phyloP scores from a whole-genome alignment of 2,113 vertebrate species.

The Trichechus manatus region DNA sequence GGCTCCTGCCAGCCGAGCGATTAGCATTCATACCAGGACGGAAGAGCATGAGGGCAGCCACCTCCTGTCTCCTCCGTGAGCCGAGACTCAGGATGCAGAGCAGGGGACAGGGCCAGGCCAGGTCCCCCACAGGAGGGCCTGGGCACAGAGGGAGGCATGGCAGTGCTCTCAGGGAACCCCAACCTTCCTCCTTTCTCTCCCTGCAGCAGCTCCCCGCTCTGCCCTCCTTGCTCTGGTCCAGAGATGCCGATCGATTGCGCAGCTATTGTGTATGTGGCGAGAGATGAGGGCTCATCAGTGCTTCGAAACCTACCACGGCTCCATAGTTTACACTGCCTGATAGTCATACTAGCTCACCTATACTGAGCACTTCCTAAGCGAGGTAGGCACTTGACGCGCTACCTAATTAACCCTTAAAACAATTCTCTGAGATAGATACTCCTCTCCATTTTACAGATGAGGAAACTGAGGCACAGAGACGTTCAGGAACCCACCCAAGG shows the following conservation, averaged over 20 bases:
- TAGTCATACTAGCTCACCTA: accelerated
- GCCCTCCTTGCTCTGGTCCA: not conserved
- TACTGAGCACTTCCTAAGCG: accelerated
- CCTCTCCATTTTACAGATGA: not conserved
- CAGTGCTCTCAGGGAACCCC: not conserved
- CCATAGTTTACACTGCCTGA: not conserved
- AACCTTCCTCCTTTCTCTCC: not conserved
- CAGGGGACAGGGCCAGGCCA: not conserved
- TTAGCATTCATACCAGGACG: slow-evolving; percentile 35
- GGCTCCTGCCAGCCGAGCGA: not conserved
- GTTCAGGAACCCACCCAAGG: not conserved
- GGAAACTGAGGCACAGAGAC: not conserved
- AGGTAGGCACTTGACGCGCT: not conserved
- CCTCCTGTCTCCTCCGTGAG: slow-evolving; percentile 5
- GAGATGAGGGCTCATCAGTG: accelerated
- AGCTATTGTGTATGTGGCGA: accelerated
- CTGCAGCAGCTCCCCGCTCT: not conserved
- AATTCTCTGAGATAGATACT: too few relatives aligned
- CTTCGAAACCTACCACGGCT: not conserved
- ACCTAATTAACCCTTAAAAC: too few relatives aligned
- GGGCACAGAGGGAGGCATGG: not conserved
- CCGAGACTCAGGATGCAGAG: not conserved
- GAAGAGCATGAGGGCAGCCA: not conserved
- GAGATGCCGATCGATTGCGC: not conserved
- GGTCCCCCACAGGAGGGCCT: not conserved